Conservation (phyloP, 2,797 vertebrate genomes). For the Craterocephalus amniculus region DNA sequence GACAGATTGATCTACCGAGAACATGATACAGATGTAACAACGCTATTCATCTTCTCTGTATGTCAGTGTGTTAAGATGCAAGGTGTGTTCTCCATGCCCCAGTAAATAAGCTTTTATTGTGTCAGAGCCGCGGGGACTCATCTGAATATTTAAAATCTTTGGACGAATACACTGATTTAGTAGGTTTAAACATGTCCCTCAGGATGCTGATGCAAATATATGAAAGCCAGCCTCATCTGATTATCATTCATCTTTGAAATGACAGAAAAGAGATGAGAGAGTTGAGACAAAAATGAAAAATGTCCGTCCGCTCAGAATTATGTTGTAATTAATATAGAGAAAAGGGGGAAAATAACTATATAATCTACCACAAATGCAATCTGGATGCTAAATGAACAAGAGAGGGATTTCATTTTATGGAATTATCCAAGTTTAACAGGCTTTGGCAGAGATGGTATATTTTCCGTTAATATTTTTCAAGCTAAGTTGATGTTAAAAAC, state of each 20-base stretch:
- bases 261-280: conserved; percentile 51
- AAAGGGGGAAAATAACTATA: not conserved
- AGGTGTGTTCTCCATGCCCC: conserved; percentile 67
- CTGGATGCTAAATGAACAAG: conserved; percentile 3
- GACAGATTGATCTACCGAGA: conserved; percentile 75
- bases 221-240: conserved; percentile 60
- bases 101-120: conserved; percentile 81
- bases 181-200: conserved; percentile 58
- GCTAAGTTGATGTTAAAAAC: conserved; percentile 39
- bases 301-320: conserved; percentile 22
- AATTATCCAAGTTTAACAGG: not conserved
- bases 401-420: not conserved
- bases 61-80: conserved; percentile 74
- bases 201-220: conserved; percentile 49
- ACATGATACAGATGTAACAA: conserved; percentile 75
- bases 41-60: conserved; percentile 72
- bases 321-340: conserved; percentile 21
- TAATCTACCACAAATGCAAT: not conserved
- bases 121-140: conserved; percentile 68
- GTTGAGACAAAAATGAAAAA: conserved; percentile 13
- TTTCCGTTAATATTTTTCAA: conserved; percentile 37
- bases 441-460: conserved; percentile 20
- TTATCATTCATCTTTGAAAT: conserved; percentile 65
- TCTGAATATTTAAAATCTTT: conserved; percentile 80
- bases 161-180: conserved; percentile 73